These are phyloP conservation scores for Patella ulyssiponensis DNA, from an alignment of 2,888 invertebrate genomes.

Conservation along the genomic window DNA sequence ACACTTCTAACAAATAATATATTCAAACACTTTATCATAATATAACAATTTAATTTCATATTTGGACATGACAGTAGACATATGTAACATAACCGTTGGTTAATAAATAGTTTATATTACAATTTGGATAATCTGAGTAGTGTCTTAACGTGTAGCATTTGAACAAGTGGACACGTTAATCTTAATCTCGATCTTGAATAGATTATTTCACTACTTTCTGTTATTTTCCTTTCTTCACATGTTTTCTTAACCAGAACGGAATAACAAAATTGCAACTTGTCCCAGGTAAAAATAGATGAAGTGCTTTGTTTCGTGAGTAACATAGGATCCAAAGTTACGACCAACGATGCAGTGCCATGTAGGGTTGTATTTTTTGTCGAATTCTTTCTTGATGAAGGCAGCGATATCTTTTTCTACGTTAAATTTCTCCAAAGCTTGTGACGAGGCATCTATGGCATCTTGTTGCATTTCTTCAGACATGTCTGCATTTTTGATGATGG, in stretches of 20 bases:
- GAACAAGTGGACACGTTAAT: too few species aligned
- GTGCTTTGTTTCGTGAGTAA: constrained; percentile 90
- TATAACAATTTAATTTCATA: too few species aligned
- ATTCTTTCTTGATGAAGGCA: constrained; percentile 99
- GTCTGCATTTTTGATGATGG: constrained; percentile 99
- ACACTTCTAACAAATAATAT: too few species aligned
- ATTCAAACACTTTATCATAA: too few species aligned
- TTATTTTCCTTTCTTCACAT: too few species aligned
- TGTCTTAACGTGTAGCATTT: too few species aligned
- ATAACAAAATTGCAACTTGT: constrained; percentile 97
- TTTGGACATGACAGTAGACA: too few species aligned
- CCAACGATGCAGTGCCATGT: constrained; percentile 99
- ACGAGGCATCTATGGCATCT: constrained; percentile 98
- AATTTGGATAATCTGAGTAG: too few species aligned
- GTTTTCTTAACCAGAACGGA: constrained; percentile 91
- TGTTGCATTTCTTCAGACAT: constrained; percentile 99
- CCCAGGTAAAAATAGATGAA: constrained; percentile 99
- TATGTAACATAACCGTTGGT: too few species aligned
- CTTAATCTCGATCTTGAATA: too few species aligned
- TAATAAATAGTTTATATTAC: too few species aligned
- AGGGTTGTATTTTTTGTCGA: constrained; percentile 99
- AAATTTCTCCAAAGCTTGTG: constrained; percentile 97
- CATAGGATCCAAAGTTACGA: constrained; percentile 92
- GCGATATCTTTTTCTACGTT: constrained; percentile 99
- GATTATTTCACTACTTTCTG: too few species aligned